Base-by-base conservation (phyloP, 1,140 invertebrate species). In the Drosophila repletoides region DNA sequence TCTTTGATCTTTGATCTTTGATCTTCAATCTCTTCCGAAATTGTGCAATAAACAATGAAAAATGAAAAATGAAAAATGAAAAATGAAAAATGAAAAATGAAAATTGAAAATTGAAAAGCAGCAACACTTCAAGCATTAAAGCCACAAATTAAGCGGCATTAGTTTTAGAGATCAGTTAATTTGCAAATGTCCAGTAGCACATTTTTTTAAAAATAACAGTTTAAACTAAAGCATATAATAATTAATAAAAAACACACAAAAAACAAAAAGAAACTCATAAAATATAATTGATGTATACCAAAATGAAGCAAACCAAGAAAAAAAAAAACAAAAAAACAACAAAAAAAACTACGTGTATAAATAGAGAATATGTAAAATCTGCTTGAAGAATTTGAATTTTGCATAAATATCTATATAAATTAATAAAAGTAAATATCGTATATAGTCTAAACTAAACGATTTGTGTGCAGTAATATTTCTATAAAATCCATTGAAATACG, bases 251-350 rank as follows among this genome's bases (percentile, higher is more conserved):
- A 15, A 26, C 7, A 49, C 28, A 56, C 24, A 60, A 36, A 41
- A 41, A 51, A 49, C 31, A 26, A 69, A 61, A 21, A 14, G 12
- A 66, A 34, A 28, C 53, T 43, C 52, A 56, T 65, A 60, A 76
- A 45, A 68, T 55, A 46, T 79, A 77, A 77, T 83, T 84, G 73
- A 83, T 83, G 77, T 83, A 74, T 83, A 83, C 64, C 77, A 67
- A 36, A 53, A 22, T 9, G 22, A 53, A 24, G 5, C 26, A 7
- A 21, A 40, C 17, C 17, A 7, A 41, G 12, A 22, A 19, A 40
- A 40, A 40, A n/a, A 46, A 15, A 14, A 7, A 58, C 10, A n/a
- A 5, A 15, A 53, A 51, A 55, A 22, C 14, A 55, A 60, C 52
- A 51, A 48, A 24, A 26, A 40, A 52, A 64, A 61, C 58, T 61